Base-by-base conservation (phyloP, 2,797 vertebrate genomes). In the Passerculus sandwichensis region DNA sequence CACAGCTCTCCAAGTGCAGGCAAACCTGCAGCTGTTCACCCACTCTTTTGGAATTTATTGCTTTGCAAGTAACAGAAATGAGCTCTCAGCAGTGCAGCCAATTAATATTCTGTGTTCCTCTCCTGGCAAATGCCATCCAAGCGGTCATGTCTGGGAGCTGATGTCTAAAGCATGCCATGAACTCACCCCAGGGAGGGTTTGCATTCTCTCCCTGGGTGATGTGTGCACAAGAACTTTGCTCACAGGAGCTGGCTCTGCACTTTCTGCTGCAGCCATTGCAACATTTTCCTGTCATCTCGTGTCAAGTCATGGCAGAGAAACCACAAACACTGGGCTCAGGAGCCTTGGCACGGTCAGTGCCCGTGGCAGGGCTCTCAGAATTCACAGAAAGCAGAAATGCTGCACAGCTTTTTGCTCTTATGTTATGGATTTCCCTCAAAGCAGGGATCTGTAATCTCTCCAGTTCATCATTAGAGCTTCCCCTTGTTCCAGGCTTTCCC, bases 251-350 rank as follows among this genome's bases (percentile, higher is more conserved):
- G 66, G 18, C 25, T 70, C 62, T 90, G 85, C 73, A 53, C 66
- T 94, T 95, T 48, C 73, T 72, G 44, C 66, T 1, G 3, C 59
- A 42, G 89, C 45, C 27, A 12, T 91, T 96, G 91, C 93, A 87
- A 92, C 88, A 79, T 73, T 85, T 96, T 92, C 90, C 85, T 94
- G 83, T 82, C 26, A 2, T 26, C 23, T 5, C 42, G 34, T 23
- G 71, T 66, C 64, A 57, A 56, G 54, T 18, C 23, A 26, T 10
- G 42, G 79, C 47, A 76, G 36, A 14, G 67, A 85, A 94, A 91
- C 56, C 80, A 40, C 56, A 73, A 56, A 47, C 34, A 19, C 0
- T 34, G 60, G 60, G 48, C 84, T 91, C 48, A 15, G 34, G 64
- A 40, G 45, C 3, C 69, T 34, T 11, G 50, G 57, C 23, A 4